Conservation (phyloP, 2,113 vertebrate species). For the Chionomys nivalis region DNA sequence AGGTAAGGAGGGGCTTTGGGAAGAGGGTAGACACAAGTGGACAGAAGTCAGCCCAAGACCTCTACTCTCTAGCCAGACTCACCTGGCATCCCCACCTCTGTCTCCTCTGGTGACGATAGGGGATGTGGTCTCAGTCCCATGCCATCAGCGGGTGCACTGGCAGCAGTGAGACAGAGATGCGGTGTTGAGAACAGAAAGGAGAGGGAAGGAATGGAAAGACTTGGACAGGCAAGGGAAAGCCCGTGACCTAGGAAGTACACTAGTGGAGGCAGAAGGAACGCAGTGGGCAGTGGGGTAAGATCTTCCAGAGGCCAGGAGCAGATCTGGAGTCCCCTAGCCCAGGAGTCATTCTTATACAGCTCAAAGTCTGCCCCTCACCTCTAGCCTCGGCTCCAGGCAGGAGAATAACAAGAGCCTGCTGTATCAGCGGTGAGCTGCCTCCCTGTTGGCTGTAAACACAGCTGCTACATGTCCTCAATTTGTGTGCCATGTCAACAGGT, state of each 20-base stretch:
- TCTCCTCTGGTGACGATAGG: background rate
- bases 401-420: slow-evolving; percentile 70
- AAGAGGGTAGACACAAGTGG: background rate
- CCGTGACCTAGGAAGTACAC: background rate
- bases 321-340: background rate
- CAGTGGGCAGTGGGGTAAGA: background rate
- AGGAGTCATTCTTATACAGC: background rate
- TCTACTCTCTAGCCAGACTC: background rate
- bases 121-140: background rate
- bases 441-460: slow-evolving; percentile 78
- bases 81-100: background rate
- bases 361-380: background rate
- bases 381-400: background rate
- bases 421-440: slow-evolving; percentile 21
- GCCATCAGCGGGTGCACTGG: background rate
- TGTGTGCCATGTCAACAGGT: slow-evolving; percentile 75
- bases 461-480: background rate
- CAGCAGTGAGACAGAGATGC: no score
- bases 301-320: background rate
- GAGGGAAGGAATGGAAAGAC: background rate
- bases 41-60: background rate
- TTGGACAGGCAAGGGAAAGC: background rate
- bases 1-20: background rate
- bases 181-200: background rate
- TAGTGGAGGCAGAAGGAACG: background rate